Conservation (phyloP, 2,888 invertebrate species). For the Melitaea athalia region DNA sequence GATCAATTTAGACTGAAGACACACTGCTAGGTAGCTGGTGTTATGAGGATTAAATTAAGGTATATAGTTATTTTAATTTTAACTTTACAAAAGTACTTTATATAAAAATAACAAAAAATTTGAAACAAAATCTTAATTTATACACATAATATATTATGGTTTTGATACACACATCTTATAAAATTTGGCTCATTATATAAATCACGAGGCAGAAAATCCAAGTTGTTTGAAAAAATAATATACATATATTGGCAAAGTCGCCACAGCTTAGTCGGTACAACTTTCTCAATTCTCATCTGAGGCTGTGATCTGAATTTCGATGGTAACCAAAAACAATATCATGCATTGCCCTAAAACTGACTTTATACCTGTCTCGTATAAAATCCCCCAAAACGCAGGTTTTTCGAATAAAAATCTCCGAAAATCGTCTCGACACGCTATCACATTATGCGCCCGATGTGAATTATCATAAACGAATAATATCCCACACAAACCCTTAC, state of each 20-base stretch:
- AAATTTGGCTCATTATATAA: neutral
- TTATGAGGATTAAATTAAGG: no score
- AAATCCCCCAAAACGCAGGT: slow-evolving; percentile 61
- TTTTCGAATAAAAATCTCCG: slow-evolving; percentile 64
- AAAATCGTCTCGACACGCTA: slow-evolving; percentile 59
- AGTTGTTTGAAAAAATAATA: neutral
- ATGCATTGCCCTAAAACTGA: slow-evolving; percentile 33
- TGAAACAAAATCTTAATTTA: no score
- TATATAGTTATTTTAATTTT: no score
- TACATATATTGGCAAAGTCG: slow-evolving; percentile 1
- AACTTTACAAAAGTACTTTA: no score
- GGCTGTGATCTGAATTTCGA: slow-evolving; percentile 25
- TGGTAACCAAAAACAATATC: slow-evolving; percentile 40
- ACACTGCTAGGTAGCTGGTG: no score
- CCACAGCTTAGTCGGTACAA: neutral
- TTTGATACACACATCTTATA: neutral
- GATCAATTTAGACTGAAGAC: no score
- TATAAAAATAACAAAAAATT: no score
- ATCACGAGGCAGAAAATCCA: neutral
- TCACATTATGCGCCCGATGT: slow-evolving; percentile 74
- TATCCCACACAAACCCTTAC: slow-evolving; percentile 45
- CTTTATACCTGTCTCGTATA: slow-evolving; percentile 46
- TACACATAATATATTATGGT: neutral
- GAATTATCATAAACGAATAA: slow-evolving; percentile 76
- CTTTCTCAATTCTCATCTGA: slow-evolving; percentile 7